Evolutionary conservation across 2,113 vertebrate species (phyloP).

Genomic region (Hepsetus odoe): DNA sequence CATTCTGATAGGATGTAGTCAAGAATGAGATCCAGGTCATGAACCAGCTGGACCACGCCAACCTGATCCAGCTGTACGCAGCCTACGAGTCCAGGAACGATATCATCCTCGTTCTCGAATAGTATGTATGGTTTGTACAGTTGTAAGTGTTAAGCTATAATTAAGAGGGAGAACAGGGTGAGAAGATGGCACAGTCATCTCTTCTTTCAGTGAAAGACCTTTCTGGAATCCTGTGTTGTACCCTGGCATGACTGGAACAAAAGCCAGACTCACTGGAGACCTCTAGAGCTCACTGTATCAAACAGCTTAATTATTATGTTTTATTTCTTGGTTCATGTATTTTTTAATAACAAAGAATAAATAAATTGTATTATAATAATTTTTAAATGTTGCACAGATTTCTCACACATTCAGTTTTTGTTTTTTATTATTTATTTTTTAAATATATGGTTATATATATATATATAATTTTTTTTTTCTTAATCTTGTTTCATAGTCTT

Average conservation of each 20-base stretch:
- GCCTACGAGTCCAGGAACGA: constrained; percentile 94
- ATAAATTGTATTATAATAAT: too few species aligned
- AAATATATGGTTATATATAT: too few species aligned
- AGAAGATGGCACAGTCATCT: neutral
- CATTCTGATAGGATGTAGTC: constrained; percentile 85
- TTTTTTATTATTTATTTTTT: too few species aligned
- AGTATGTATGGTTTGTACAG: constrained; percentile 76
- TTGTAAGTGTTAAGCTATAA: constrained; percentile 13
- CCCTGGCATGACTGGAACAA: neutral
- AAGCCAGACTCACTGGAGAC: neutral
- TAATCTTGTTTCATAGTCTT: too few species aligned
- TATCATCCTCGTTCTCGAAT: constrained; percentile 95
- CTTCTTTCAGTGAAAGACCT: constrained; percentile 5
- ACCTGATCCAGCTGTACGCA: constrained; percentile 95
- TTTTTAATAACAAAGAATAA: too few species aligned
- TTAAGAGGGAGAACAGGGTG: constrained; percentile 1
- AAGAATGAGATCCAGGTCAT: constrained; percentile 96
- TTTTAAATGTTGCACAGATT: too few species aligned
- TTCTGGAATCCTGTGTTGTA: neutral
- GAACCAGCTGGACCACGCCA: constrained; percentile 95
- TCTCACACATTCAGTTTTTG: too few species aligned
- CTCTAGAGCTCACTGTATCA: constrained; percentile 5
- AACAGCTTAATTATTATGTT: neutral
- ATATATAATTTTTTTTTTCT: too few species aligned
- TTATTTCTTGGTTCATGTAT: neutral